Percentiles rank a stretch among this genome's conserved stretches.
These are phyloP conservation scores for Campoplex nolae DNA, from an alignment of 2,888 invertebrate species.

Conservation along the genomic window DNA sequence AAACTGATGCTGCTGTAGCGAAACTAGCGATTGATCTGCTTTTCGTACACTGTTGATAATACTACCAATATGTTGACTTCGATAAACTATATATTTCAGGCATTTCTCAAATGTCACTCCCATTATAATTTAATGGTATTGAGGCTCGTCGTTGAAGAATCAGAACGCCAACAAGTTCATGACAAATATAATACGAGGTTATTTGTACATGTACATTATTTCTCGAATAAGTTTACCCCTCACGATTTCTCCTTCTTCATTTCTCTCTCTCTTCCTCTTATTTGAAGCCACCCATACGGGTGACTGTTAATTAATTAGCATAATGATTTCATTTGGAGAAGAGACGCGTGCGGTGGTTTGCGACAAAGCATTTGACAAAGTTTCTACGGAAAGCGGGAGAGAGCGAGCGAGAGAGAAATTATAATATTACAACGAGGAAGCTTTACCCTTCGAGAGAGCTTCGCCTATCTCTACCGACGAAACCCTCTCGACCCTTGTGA, in stretches of 20 bases:
- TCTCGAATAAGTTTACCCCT: not conserved
- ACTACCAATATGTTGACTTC: too few species aligned
- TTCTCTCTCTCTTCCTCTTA: not conserved
- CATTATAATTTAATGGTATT: not conserved
- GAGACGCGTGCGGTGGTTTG: slow-evolving; percentile 57
- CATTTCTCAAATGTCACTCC: not conserved
- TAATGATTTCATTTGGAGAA: slow-evolving; percentile 78
- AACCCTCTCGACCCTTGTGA: slow-evolving; percentile 71
- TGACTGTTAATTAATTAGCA: slow-evolving; percentile 78
- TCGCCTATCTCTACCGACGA: slow-evolving; percentile 16
- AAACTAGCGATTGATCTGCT: too few species aligned
- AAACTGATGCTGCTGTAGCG: not conserved
- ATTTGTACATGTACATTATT: not conserved
- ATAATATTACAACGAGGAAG: slow-evolving; percentile 37
- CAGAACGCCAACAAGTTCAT: not conserved
- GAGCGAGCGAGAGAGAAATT: slow-evolving; percentile 50
- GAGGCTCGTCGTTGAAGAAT: not conserved
- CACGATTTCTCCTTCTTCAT: not conserved
- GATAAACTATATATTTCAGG: too few species aligned
- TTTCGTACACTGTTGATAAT: too few species aligned
- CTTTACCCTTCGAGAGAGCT: slow-evolving; percentile 30
- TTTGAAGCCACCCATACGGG: slow-evolving; percentile 5
- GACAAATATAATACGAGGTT: not conserved
- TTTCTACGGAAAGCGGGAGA: slow-evolving; percentile 54
- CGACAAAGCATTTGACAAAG: slow-evolving; percentile 70